Percentiles rank a stretch among this genome's conserved stretches.
Evolutionary conservation across 37 sponge, comb jelly and placozoan genomes (phyloP).

Genomic region (Beroe forskalii): DNA sequence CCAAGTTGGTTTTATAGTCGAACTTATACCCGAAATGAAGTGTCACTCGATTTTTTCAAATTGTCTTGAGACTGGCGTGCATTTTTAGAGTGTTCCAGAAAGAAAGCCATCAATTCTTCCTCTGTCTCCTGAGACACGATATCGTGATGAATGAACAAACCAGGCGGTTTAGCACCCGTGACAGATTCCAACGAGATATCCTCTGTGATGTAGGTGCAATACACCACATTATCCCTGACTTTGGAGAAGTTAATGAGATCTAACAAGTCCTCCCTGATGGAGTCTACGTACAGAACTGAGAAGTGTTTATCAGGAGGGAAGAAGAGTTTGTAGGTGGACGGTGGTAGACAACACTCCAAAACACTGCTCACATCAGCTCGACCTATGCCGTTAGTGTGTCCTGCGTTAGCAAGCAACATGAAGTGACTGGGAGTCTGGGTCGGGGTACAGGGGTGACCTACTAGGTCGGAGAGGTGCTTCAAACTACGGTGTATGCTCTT

Average conservation of each 20-base stretch:
- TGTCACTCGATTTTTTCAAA: slow-evolving; percentile 74
- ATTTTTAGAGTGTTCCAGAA: slow-evolving; percentile 44
- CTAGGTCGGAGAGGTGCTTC: slow-evolving; percentile 17
- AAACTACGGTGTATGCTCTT: not conserved
- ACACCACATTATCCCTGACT: not conserved
- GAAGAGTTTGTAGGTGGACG: slow-evolving; percentile 12
- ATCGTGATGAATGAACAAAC: slow-evolving; percentile 68
- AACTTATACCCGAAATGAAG: slow-evolving; percentile 90
- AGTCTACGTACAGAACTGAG: slow-evolving; percentile 1
- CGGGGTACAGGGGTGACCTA: slow-evolving; percentile 42
- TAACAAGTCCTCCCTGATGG: not conserved
- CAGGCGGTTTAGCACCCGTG: slow-evolving; percentile 65
- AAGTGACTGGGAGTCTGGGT: not conserved
- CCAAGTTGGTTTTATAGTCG: slow-evolving; percentile 75
- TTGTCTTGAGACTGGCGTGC: not conserved
- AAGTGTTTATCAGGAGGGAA: slow-evolving; percentile 55
- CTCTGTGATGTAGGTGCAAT: slow-evolving; percentile 16
- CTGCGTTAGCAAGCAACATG: slow-evolving; percentile 37
- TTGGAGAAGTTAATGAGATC: not conserved
- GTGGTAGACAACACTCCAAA: not conserved
- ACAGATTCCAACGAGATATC: not conserved
- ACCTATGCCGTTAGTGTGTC: slow-evolving; percentile 44
- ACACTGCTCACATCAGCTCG: not conserved
- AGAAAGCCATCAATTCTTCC: slow-evolving; percentile 63
- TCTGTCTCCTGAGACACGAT: slow-evolving; percentile 71